Conservation (phyloP, 2,113 vertebrate genomes). For the Phocoena sinus region DNA sequence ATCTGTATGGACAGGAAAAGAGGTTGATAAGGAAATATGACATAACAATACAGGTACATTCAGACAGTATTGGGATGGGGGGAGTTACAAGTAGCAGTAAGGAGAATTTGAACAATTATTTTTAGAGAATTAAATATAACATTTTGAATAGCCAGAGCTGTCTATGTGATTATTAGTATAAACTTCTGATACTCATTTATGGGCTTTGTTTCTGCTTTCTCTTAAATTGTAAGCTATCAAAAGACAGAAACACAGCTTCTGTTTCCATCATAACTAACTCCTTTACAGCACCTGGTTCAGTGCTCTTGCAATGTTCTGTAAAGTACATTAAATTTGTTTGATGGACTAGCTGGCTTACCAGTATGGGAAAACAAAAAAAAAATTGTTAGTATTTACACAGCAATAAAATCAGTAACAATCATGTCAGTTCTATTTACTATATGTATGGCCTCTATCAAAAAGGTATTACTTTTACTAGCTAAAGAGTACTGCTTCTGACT, state of each 20-base stretch:
- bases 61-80: not conserved
- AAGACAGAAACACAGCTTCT: not conserved
- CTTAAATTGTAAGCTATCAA: constrained; percentile 6
- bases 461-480: not conserved
- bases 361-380: not conserved
- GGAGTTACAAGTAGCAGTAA: not conserved
- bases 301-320: not conserved
- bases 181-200: not conserved
- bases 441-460: not conserved
- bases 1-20: not conserved
- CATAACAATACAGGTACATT: not conserved
- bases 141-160: not conserved
- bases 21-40: constrained; percentile 18
- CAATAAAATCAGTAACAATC: constrained; percentile 48
- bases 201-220: not conserved
- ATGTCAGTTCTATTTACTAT: not conserved
- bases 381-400: constrained; percentile 9
- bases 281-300: not conserved
- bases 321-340: not conserved
- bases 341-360: not conserved
- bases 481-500: not conserved
- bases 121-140: not conserved
- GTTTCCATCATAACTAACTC: not conserved
- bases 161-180: not conserved
- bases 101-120: not conserved